Conservation (phyloP, 2,888 invertebrate genomes). For the Leptinotarsa haldemani region DNA sequence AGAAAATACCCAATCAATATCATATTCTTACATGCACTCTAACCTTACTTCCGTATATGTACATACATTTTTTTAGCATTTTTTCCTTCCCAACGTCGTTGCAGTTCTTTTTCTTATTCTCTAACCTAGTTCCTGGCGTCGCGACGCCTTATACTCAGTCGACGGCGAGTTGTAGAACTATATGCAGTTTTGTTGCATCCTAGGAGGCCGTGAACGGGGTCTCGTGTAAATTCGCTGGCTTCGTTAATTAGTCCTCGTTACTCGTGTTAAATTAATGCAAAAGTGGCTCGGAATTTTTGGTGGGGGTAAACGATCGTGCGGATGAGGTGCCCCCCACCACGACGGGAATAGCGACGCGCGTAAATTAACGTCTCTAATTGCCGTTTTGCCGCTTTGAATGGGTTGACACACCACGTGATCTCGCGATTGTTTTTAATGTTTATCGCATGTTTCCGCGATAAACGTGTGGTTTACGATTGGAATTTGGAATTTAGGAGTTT, state of each 20-base stretch:
- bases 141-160: conserved; percentile 62
- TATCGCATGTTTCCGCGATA: conserved; percentile 22
- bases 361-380: conserved; percentile 54
- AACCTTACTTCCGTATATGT: conserved; percentile 67
- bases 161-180: conserved; percentile 63
- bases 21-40: conserved; percentile 63
- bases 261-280: conserved; percentile 55
- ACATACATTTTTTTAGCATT: conserved; percentile 66
- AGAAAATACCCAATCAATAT: conserved; percentile 67
- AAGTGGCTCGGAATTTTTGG: conserved; percentile 46
- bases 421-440: conserved; percentile 23
- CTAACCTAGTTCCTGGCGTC: conserved; percentile 66
- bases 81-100: conserved; percentile 57
- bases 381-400: conserved; percentile 50
- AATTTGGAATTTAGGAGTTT: conserved; percentile 7
- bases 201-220: conserved; percentile 40
- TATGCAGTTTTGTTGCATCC: conserved; percentile 58
- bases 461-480: conserved; percentile 14
- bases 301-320: conserved; percentile 44
- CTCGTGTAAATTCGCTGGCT: conserved; percentile 38
- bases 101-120: conserved; percentile 64
- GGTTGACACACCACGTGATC: conserved; percentile 49
- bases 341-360: conserved; percentile 41
- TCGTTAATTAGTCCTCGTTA: conserved; percentile 46
- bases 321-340: conserved; percentile 45